Base-by-base conservation (phyloP, 2,888 invertebrate genomes). In the Cerastis leucographa region DNA sequence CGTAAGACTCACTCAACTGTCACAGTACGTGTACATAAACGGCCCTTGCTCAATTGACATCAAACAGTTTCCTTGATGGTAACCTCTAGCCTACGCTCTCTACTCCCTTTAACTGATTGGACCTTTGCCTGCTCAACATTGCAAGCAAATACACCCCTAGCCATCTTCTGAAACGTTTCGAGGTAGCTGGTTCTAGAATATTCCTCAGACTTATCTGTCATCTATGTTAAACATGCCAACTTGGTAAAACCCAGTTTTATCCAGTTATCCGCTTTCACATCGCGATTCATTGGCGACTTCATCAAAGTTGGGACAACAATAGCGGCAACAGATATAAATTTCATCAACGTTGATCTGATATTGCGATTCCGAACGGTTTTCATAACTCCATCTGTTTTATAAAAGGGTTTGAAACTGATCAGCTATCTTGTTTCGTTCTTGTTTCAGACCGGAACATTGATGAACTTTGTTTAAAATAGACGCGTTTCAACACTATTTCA, bases 371-470 rank as follows among this genome's bases (percentile, higher is more conserved):
- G 62, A 74, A 56, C 67, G 64, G 76, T 73, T 85, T 85, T 83
- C 84, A 86, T 83, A 85, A 86, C 80, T 83, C 80, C 74, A 73
- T 85, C 84, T 65, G 68, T 76, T 83, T 76, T 75, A 71, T 80
- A 69, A 84, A 83, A 62, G 40, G 54, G 64, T 66, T 66, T 65
- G 69, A 73, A 85, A 80, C 85, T 85, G 76, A 85, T 78, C 66
- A 83, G 83, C 69, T 83, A 81, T 81, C 71, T 66, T 62, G 83
- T 69, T 73, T 74, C 69, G 85, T 44, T 62, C 71, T 72, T 51
- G 82, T 74, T 82, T 71, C n/a, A 69, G 68, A 65, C 62, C 46
- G 51, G 71, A 71, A 69, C 56, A 56, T 71, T 85, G 81, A 77
- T 74, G 71, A 69, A 74, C 51, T 74, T 74, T 74, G 74, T 85